Base-by-base conservation (phyloP, 2,888 invertebrate species). In the Ormia ochracea region DNA sequence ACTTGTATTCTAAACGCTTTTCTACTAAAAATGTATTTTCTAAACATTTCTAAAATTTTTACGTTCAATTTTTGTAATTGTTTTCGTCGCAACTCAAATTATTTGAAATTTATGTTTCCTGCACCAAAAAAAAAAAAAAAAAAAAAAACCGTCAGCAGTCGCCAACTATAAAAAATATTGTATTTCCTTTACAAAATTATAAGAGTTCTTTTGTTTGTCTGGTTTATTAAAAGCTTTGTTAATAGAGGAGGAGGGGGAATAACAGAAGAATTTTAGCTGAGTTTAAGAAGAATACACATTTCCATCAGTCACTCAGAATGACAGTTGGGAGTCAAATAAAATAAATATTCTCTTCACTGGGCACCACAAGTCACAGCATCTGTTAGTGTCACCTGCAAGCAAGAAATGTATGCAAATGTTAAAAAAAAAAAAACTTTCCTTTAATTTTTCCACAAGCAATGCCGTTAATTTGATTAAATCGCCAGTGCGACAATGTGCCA, bases 351-450 rank as follows among this genome's bases (percentile, higher is more conserved):
- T 50, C 41, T 41, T 56, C 28, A 6, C 9, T 17, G 1, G 28
- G 73, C 73, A 58, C 58, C 48, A 54, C 9, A 48, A 38, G 21
- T 6, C 33, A 59, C 58, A 59, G 72, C 70, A 72, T 77, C 70
- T 72, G 77, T 66, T 70, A 21, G 41, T 43, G 70, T 70, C 70
- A 70, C n/a, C 56, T 26, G 4, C 28, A 21, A 72, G 31, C 50
- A 66, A 50, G 59, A 72, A 59, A 78, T 78, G 72, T 72, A 72
- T 78, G 72, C 59, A 78, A 66, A 72, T 72, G 28, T 72, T 65
- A 41, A 48, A 3, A 41, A 21, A 23, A 19, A 36, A 36, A 36
- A 36, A 21, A 10, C 12, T 59, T 23, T 23, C 4, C 12, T 28
- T 41, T 52, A 48, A 45, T 59, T 17, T 50, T 43, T 61, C 45